Evolutionary conservation across 2,797 vertebrate genomes (phyloP).

Genomic region (Urosaurus nigricauda): DNA sequence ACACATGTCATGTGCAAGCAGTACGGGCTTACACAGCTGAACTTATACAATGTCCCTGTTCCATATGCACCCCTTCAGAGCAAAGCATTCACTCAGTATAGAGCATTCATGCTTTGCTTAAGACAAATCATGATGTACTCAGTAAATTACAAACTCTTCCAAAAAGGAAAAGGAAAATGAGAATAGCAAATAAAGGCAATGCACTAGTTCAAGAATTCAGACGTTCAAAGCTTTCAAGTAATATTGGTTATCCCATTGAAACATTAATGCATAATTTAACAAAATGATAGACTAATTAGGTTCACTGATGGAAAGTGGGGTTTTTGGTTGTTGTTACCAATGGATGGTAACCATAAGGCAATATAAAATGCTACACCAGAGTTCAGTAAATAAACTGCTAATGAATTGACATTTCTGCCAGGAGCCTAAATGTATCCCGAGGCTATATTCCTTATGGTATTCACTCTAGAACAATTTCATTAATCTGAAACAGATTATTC

Average conservation of each 20-base stretch:
- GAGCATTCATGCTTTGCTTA: not conserved
- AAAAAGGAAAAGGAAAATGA: not conserved
- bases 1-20: not conserved
- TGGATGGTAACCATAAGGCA: not conserved
- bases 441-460: not conserved
- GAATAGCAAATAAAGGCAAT: not conserved
- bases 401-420: not conserved
- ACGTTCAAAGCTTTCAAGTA: not conserved
- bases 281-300: not conserved
- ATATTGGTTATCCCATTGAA: not conserved
- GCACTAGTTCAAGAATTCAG: not conserved
- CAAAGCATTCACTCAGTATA: not conserved
- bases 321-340: not conserved
- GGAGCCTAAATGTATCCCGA: not conserved
- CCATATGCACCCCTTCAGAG: not conserved
- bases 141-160: not conserved
- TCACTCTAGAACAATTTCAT: not conserved
- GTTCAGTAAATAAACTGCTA: not conserved
- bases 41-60: too few relatives aligned
- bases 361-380: not conserved
- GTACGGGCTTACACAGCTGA: not conserved
- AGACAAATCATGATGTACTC: not conserved
- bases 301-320: not conserved
- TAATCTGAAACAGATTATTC: too few relatives aligned
- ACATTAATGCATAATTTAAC: not conserved